These are phyloP conservation scores for Protophormia terraenovae DNA, from an alignment of 2,888 invertebrate genomes.

Conservation along the genomic window DNA sequence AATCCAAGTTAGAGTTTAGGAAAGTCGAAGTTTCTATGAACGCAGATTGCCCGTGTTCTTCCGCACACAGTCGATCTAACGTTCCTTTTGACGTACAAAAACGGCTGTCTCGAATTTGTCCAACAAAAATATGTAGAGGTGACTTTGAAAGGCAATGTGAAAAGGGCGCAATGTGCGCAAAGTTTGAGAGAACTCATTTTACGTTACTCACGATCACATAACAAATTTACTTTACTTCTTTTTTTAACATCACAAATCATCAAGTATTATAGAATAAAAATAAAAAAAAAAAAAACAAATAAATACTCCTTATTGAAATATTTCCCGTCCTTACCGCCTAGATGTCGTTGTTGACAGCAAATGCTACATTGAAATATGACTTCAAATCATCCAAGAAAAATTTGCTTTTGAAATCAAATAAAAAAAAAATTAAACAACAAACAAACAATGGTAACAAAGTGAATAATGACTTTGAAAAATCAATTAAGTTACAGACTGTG, in stretches of 20 bases:
- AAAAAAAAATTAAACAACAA: not conserved
- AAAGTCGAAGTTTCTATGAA: too few species aligned
- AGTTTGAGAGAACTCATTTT: too few species aligned
- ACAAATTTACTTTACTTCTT: not conserved
- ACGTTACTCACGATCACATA: too few species aligned
- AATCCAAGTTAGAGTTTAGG: too few species aligned
- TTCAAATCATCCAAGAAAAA: not conserved
- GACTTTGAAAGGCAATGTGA: too few species aligned
- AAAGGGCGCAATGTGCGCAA: too few species aligned
- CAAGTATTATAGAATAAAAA: not conserved
- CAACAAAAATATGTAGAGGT: too few species aligned
- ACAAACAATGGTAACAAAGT: constrained; percentile 29
- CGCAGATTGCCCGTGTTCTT: too few species aligned
- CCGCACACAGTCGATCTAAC: too few species aligned
- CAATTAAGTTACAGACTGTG: constrained; percentile 48
- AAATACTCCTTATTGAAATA: constrained; percentile 11
- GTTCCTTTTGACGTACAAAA: too few species aligned
- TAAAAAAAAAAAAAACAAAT: not conserved
- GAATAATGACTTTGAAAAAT: constrained; percentile 61
- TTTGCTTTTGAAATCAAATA: not conserved
- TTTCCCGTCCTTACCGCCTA: not conserved
- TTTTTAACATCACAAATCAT: constrained; percentile 17
- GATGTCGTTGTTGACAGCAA: not conserved
- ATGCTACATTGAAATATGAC: constrained; percentile 26
- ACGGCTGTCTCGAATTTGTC: too few species aligned